A percentile compares a stretch with the other conserved stretches of the same genome.
phyloP scores from a whole-genome alignment of 1,140 invertebrate species.

The Drosophila malerkotliana region DNA sequence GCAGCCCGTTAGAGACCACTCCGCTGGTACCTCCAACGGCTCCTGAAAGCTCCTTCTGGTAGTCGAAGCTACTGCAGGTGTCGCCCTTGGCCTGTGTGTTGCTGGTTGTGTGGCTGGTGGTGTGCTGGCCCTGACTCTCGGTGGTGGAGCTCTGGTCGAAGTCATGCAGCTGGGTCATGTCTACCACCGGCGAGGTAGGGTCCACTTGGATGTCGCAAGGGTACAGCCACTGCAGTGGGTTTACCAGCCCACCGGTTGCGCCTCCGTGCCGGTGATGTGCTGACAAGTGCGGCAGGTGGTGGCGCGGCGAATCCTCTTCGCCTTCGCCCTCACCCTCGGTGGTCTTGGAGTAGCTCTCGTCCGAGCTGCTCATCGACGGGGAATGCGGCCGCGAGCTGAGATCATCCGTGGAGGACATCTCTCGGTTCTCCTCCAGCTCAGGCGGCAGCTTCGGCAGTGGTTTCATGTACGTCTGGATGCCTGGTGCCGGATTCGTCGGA shows the following conservation, averaged over 20 bases:
- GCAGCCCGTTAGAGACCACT: constrained; percentile 1
- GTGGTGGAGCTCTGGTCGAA: constrained; percentile 82
- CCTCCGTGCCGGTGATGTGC: constrained; percentile 7
- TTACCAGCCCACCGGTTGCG: constrained; percentile 34
- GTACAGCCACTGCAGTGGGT: constrained; percentile 86
- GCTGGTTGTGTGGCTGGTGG: constrained; percentile 80
- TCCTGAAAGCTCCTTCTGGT: constrained; percentile 67
- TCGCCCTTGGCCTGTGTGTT: constrained; percentile 85
- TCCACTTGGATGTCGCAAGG: constrained; percentile 87
- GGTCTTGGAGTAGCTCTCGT: constrained; percentile 91
- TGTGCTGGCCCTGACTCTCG: constrained; percentile 84
- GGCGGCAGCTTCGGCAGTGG: constrained; percentile 86
- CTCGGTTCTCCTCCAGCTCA: constrained; percentile 78
- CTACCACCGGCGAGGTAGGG: constrained; percentile 72
- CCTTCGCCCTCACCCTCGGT: constrained; percentile 85
- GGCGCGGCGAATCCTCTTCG: constrained; percentile 79
- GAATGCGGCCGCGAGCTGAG: constrained; percentile 91
- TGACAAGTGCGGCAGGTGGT: constrained; percentile 52
- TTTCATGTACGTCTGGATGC: constrained; percentile 83
- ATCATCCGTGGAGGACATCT: constrained; percentile 90
- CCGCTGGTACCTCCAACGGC: constrained; percentile 55
- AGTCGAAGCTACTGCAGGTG: constrained; percentile 88
- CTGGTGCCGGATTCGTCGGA: constrained; percentile 8
- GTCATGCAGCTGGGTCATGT: constrained; percentile 75
- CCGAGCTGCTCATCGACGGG: constrained; percentile 91